Percentiles rank a stretch among this genome's conserved stretches.
Evolutionary conservation across 2,888 invertebrate species (phyloP).

Genomic region (Apotomis capreana): DNA sequence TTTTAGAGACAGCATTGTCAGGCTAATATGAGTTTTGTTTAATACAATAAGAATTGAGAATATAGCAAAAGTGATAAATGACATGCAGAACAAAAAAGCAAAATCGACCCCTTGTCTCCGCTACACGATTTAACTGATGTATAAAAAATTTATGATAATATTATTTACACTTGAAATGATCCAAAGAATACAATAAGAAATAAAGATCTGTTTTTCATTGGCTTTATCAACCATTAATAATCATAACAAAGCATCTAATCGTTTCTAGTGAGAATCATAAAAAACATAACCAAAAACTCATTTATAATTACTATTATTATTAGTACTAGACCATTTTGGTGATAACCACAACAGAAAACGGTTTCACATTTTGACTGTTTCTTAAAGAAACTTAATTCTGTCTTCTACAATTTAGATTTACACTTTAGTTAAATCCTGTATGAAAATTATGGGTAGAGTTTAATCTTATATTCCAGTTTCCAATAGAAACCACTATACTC

Average conservation of each 20-base stretch:
- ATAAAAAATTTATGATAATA: background rate
- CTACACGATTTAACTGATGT: background rate
- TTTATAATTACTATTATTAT: background rate
- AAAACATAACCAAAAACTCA: background rate
- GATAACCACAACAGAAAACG: background rate
- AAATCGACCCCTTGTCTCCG: background rate
- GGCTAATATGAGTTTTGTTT: too few species aligned
- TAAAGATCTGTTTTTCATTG: background rate
- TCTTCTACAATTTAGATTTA: too few species aligned
- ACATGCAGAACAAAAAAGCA: background rate
- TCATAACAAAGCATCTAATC: conserved; percentile 10
- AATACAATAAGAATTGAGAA: background rate
- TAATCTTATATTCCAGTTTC: too few species aligned
- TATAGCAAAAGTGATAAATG: background rate
- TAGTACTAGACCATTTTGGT: background rate
- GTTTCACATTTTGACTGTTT: too few species aligned
- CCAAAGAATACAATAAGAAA: background rate
- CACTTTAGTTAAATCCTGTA: too few species aligned
- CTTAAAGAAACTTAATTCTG: too few species aligned
- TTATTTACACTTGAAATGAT: conserved; percentile 11
- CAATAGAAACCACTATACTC: too few species aligned
- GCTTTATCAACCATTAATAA: background rate
- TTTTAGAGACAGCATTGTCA: too few species aligned
- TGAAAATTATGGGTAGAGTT: too few species aligned
- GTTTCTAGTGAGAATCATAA: background rate